A percentile compares a stretch with the other conserved stretches of the same genome.
phyloP scores from a whole-genome alignment of 2,888 invertebrate species.

The Drosophila ustulata region DNA sequence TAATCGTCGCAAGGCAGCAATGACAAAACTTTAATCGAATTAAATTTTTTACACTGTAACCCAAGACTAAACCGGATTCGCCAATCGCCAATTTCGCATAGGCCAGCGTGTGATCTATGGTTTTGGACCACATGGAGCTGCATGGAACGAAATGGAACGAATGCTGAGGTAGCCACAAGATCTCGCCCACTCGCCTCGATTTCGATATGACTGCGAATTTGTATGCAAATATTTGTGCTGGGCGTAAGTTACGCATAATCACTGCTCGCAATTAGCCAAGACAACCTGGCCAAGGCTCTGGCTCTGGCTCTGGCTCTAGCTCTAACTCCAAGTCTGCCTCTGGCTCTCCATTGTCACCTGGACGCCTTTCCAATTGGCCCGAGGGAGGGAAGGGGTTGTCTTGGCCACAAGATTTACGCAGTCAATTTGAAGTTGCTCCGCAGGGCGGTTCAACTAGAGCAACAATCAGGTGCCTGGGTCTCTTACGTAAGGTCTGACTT shows the following conservation, averaged over 20 bases:
- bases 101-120: constrained; percentile 21
- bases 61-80: constrained; percentile 61
- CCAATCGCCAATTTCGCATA: not conserved
- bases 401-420: constrained; percentile 45
- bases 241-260: constrained; percentile 66
- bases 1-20: constrained; percentile 44
- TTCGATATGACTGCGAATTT: constrained; percentile 34
- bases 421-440: constrained; percentile 36
- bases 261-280: constrained; percentile 21
- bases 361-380: constrained; percentile 62
- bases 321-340: not conserved
- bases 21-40: constrained; percentile 67
- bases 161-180: constrained; percentile 30
- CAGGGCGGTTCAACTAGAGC: constrained; percentile 54
- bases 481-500: constrained; percentile 60
- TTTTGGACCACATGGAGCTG: constrained; percentile 5
- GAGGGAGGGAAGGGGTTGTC: constrained; percentile 10
- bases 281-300: constrained; percentile 15
- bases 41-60: constrained; percentile 50
- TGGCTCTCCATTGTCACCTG: constrained; percentile 48
- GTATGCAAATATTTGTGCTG: constrained; percentile 64
- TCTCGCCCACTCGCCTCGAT: constrained; percentile 45
- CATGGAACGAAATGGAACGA: constrained; percentile 1
- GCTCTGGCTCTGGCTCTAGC: not conserved
- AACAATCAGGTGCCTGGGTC: constrained; percentile 27